Evolutionary conservation across 2,888 invertebrate species (phyloP).

Genomic region (Hypomecis punctinalis): DNA sequence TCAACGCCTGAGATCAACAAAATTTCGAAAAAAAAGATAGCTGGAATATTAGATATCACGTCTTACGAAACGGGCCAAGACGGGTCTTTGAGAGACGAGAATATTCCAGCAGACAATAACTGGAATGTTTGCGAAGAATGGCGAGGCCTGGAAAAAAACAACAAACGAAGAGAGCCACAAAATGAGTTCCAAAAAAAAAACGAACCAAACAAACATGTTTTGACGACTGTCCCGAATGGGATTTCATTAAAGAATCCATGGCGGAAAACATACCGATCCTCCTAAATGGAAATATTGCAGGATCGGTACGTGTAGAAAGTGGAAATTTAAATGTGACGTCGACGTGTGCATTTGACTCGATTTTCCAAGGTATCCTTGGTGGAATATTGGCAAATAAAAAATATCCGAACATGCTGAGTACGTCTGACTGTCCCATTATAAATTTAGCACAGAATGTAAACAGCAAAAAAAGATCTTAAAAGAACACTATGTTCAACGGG

Average conservation of each 20-base stretch:
- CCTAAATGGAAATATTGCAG: neutral
- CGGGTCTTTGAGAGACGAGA: no score
- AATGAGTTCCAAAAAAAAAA: neutral
- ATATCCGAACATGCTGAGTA: neutral
- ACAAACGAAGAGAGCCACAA: neutral
- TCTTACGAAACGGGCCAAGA: no score
- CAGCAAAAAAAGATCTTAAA: neutral
- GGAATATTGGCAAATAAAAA: neutral
- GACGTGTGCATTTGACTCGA: constrained; percentile 5
- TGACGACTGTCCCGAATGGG: constrained; percentile 3
- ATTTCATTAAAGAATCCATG: constrained; percentile 1
- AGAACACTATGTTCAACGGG: constrained; percentile 2
- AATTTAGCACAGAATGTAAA: neutral
- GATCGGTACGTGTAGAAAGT: neutral
- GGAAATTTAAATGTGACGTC: neutral
- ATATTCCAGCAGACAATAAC: neutral
- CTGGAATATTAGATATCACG: no score
- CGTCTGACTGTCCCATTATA: neutral
- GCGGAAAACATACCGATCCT: neutral
- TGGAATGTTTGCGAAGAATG: neutral
- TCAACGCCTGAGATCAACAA: no score
- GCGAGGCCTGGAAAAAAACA: neutral
- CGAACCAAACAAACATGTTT: neutral
- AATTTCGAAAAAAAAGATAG: no score
- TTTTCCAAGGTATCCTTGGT: neutral